These are phyloP conservation scores for Volucella inanis DNA, from an alignment of 2,888 invertebrate genomes.

Conservation along the genomic window DNA sequence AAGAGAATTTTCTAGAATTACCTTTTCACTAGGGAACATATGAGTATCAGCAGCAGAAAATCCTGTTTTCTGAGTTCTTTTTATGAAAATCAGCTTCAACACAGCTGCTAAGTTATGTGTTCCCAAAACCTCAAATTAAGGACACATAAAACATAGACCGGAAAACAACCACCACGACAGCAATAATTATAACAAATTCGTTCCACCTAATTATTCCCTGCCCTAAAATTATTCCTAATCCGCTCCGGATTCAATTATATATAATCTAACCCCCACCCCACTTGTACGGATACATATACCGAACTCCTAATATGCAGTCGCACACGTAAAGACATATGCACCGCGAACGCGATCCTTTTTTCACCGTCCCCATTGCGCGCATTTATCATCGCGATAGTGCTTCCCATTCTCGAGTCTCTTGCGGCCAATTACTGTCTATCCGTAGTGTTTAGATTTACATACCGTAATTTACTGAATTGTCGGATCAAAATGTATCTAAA, in stretches of 20 bases:
- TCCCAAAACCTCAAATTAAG: conserved; percentile 4
- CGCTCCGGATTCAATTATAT: conserved; percentile 39
- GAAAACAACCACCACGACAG: conserved; percentile 29
- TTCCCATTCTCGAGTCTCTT: conserved; percentile 29
- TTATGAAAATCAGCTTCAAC: conserved; percentile 5
- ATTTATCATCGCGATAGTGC: not conserved
- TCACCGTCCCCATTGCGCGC: conserved; percentile 14
- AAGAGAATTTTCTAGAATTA: no score
- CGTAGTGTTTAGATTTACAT: conserved; percentile 40
- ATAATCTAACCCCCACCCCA: conserved; percentile 5
- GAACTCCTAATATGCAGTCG: no score
- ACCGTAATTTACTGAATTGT: conserved; percentile 49
- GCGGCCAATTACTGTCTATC: conserved; percentile 60
- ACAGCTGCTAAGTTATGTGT: conserved; percentile 16
- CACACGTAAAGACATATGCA: conserved; percentile 34
- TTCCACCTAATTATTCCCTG: conserved; percentile 55
- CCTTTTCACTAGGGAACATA: no score
- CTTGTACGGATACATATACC: not conserved
- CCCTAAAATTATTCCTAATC: conserved; percentile 51
- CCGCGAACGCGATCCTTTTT: conserved; percentile 5
- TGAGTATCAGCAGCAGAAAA: no score
- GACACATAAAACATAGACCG: conserved; percentile 5
- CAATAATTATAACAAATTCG: conserved; percentile 54
- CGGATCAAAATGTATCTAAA: conserved; percentile 46
- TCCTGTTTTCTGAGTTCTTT: not conserved